Base-by-base conservation (phyloP, 2,113 vertebrate species). In the Ictidomys tridecemlineatus region DNA sequence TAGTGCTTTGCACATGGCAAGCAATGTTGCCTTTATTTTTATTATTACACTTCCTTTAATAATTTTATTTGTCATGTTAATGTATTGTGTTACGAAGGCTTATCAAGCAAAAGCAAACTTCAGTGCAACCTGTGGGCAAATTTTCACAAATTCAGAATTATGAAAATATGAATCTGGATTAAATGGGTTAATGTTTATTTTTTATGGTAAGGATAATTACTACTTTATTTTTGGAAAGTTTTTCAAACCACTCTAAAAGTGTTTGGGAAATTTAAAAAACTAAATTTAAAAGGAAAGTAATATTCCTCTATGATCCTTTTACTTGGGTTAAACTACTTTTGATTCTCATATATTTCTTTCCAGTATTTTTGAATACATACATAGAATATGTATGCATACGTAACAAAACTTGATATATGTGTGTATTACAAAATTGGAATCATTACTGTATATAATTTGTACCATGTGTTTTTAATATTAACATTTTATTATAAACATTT, bases 381-480 rank as follows among this genome's bases (percentile, higher is more conserved):
- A 83, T 48, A 87, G 30, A 86, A 4, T 92, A 73, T 92, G 48
- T 96, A 74, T 91, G 74, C 63, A 91, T 79, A 72, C 93, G 85
- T 87, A 92, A 82, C 58, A 97, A 93, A 97, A 94, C 92, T 97
- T 96, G 95, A 96, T 93, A 87, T 92, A 91, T 92, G 72, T 85
- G 17, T 93, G 56, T 96, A 78, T 90, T 96, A 94, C 8, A 95
- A 95, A 97, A 78, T 89, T 95, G 96, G 86, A 93, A 86, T 96
- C 63, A 76, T 96, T 95, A 86, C 79, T 72, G 1, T 53, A 39
- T 74, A 45, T 96, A 93, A 97, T 95, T 95, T 97, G 74, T 94
- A 95, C 86, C 97, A 95, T 97, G 76, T 97, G 92, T 93, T 95
- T 96, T 97, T 93, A 95, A 72, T 86, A 95, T 96, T 91, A 86